phyloP scores from a whole-genome alignment of 2,888 invertebrate genomes.

The Esperia sulphurella region DNA sequence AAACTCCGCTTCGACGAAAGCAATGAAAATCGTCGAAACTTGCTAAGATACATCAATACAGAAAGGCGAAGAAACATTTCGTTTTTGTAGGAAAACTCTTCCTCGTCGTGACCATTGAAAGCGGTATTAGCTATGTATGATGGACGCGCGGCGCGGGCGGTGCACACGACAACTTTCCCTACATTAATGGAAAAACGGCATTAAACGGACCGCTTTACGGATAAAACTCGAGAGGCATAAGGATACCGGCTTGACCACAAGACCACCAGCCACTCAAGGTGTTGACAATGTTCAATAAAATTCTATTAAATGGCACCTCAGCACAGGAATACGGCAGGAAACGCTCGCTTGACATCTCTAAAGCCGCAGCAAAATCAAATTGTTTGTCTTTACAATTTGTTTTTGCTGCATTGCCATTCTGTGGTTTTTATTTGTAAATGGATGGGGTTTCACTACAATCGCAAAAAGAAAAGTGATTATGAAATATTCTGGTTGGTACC shows the following conservation, averaged over 20 bases:
- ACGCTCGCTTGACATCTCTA: neutral
- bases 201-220: constrained; percentile 53
- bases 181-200: constrained; percentile 68
- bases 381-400: neutral
- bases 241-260: constrained; percentile 42
- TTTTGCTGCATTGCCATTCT: neutral
- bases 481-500: too few relatives aligned
- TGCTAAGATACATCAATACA: neutral
- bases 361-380: neutral
- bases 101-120: constrained; percentile 68
- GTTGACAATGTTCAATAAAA: constrained; percentile 29
- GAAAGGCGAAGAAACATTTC: constrained; percentile 14
- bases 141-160: constrained; percentile 49
- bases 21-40: neutral
- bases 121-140: constrained; percentile 68
- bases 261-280: constrained; percentile 15
- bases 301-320: constrained; percentile 12
- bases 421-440: neutral
- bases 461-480: neutral
- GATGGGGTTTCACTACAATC: too few relatives aligned
- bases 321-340: constrained; percentile 1
- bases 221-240: constrained; percentile 51
- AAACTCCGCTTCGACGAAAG: neutral
- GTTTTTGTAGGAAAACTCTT: constrained; percentile 42
- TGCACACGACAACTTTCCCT: constrained; percentile 69